Percentiles rank a stretch among this genome's conserved stretches.
phyloP scores from a whole-genome alignment of 2,113 vertebrate genomes.

The Peromyscus leucopus region DNA sequence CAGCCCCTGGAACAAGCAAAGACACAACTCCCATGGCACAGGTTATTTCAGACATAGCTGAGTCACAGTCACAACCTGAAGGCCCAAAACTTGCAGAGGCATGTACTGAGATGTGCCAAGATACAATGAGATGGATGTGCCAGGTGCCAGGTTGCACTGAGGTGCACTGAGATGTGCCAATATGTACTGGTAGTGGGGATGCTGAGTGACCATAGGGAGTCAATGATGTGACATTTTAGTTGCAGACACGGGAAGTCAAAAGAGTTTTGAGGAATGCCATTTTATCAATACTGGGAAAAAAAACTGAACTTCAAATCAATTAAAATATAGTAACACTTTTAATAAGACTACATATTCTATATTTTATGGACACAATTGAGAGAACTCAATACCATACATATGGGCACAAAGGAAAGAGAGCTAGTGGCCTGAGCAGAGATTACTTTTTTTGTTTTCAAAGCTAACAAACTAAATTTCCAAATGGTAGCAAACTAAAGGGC shows the following conservation, averaged over 20 bases:
- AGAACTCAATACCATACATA: not conserved
- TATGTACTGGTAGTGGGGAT: too few species aligned
- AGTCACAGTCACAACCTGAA: fast-evolving
- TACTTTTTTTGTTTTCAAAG: constrained; percentile 2
- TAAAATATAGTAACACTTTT: not conserved
- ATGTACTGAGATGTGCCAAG: not conserved
- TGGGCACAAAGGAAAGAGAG: not conserved
- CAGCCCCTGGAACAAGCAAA: not conserved
- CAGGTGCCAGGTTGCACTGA: not conserved
- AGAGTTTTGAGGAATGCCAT: not conserved
- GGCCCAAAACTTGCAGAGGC: not conserved
- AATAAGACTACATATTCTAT: not conserved
- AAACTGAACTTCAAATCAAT: constrained; percentile 33
- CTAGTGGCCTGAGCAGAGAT: not conserved
- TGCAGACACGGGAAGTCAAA: not conserved
- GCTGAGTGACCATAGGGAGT: not conserved
- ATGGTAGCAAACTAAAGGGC: not conserved
- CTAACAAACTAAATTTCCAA: not conserved
- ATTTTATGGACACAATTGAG: not conserved
- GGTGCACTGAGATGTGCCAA: fast-evolving
- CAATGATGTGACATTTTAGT: not conserved
- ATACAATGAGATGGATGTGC: not conserved
- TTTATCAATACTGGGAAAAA: constrained; percentile 35
- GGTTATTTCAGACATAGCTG: too few species aligned
- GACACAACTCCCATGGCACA: not conserved